Base-by-base conservation (phyloP, 2,113 vertebrate species). In the Oreochromis niloticus region DNA sequence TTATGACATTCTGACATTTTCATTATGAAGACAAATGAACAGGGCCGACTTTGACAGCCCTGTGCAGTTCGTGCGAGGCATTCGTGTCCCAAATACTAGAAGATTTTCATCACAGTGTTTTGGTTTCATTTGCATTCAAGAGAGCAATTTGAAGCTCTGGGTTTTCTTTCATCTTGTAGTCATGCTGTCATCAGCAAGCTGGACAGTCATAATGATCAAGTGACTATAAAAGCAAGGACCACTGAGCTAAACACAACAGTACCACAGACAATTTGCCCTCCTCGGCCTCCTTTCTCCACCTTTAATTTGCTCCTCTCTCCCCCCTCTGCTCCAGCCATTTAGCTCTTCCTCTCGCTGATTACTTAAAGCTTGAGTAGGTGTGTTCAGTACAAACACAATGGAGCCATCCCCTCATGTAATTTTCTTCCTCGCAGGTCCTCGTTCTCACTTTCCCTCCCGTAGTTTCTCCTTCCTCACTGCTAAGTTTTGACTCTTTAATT, bases 311-410 rank as follows among this genome's bases (percentile, higher is more conserved):
- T 63, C 54, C 36, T 34, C 39, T 81, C 71, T 71, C 50, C 34
- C 84, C 84, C 82, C 59, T 83, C 80, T 63, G 8, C 84, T 73
- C 78, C 57, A 4, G 39, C 63, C 61, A 80, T 88, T 82, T 82
- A 79, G 56, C 85, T 78, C 71, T 59, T 88, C 90, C 56, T 88
- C 83, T 88, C 12, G 9, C 12, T 89, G 30, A 88, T 80, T 81
- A 36, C 83, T 86, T 68, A 90, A 91, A 87, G 85, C 79, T 3
- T 80, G 88, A 17, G 85, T 93, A 34, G 92, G 92, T 36, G 84
- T 86, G 86, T 89, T 92, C 90, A 68, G 55, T 80, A 83, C 84
- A 81, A 75, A 89, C 82, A 83, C 91, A 88, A 78, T 55, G 85
- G 83, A 91, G 75, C 48, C 87, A 50, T 80, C 85, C 52, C 34